phyloP scores from a whole-genome alignment of 2,888 invertebrate species.

The Amblyjoppa proteus region DNA sequence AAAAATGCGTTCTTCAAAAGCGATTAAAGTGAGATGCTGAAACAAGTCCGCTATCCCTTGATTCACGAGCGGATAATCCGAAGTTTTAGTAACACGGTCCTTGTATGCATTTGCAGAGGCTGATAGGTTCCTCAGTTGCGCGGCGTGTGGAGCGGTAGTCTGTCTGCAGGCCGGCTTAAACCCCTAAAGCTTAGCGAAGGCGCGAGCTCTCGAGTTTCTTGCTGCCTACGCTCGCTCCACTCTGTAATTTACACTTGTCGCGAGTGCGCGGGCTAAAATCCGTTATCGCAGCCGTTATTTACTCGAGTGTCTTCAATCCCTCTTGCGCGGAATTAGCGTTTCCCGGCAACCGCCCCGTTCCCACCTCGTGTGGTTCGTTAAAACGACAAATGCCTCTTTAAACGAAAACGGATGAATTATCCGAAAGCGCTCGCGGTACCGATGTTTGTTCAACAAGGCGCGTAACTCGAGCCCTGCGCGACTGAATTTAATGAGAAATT shows the following conservation, averaged over 20 bases:
- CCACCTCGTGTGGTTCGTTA: background rate
- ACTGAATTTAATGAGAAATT: background rate
- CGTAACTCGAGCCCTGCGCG: background rate
- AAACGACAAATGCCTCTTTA: background rate
- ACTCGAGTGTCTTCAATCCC: constrained; percentile 9
- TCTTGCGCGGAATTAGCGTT: constrained; percentile 17
- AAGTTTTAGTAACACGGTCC: background rate
- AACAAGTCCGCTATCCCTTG: background rate
- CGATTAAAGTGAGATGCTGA: too few species aligned
- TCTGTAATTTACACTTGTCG: background rate
- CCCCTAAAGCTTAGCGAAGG: background rate
- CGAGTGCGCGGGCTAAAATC: constrained; percentile 1
- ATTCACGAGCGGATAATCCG: constrained; percentile 3
- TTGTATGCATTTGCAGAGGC: constrained; percentile 5
- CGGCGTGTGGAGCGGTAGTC: background rate
- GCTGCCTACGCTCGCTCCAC: background rate
- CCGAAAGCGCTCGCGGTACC: background rate
- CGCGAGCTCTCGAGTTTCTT: background rate
- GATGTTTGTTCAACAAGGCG: background rate
- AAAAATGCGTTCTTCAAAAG: too few species aligned
- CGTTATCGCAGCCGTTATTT: constrained; percentile 9
- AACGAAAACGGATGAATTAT: background rate
- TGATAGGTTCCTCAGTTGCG: constrained; percentile 8
- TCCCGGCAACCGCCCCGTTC: background rate
- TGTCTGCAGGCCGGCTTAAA: constrained; percentile 9